phyloP scores from a whole-genome alignment of 1,140 invertebrate species.

The Sycobia sp. region DNA sequence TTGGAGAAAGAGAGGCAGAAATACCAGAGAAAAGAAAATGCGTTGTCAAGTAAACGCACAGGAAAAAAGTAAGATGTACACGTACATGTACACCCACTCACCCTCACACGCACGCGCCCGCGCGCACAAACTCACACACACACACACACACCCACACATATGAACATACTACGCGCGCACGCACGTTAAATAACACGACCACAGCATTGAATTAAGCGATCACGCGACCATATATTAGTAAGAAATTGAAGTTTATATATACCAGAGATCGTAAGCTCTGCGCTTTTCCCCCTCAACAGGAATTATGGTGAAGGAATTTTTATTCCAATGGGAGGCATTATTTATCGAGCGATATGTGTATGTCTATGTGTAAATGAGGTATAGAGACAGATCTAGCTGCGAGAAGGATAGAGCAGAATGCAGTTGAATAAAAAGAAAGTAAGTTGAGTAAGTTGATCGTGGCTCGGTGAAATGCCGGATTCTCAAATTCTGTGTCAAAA shows the following conservation, averaged over 20 bases:
- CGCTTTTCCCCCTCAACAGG: not conserved
- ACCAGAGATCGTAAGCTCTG: not conserved
- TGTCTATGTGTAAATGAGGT: slow-evolving; percentile 28
- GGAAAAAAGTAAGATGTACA: no score
- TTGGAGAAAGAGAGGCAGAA: slow-evolving; percentile 22
- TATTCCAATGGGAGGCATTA: no score
- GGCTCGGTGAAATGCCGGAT: slow-evolving; percentile 37
- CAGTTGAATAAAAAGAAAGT: slow-evolving; percentile 23
- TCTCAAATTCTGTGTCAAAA: slow-evolving; percentile 36
- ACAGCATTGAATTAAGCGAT: slow-evolving; percentile 1
- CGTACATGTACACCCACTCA: no score
- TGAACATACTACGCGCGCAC: no score
- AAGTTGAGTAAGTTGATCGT: slow-evolving; percentile 27
- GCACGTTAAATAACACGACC: not conserved
- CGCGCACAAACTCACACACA: no score
- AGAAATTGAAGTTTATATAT: not conserved
- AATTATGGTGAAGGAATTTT: not conserved
- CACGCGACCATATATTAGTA: not conserved
- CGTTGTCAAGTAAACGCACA: no score
- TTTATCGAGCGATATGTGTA: slow-evolving; percentile 1
- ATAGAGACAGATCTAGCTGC: no score
- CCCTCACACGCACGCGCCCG: not conserved
- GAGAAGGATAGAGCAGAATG: no score
- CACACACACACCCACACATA: no score
- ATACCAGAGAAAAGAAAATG: no score